A percentile compares a stretch with the other conserved stretches of the same genome.
Evolutionary conservation across 1,140 invertebrate genomes (phyloP).

Genomic region (Bombus turneri): DNA sequence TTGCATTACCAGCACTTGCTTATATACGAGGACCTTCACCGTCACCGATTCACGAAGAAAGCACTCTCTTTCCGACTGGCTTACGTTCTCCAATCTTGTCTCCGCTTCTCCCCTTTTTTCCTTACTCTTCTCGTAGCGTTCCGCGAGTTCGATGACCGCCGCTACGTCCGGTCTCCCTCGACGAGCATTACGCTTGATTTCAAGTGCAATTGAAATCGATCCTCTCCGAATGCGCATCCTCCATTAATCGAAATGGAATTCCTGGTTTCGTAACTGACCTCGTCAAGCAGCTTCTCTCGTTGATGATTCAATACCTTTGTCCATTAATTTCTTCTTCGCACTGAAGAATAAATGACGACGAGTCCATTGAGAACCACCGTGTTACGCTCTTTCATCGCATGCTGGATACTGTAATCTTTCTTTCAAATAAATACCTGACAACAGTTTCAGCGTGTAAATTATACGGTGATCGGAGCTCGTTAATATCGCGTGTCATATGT

Average conservation of each 20-base stretch:
- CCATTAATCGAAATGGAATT: background rate
- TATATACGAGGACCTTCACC: conserved; percentile 82
- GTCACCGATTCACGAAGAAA: conserved; percentile 74
- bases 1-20: conserved; percentile 72
- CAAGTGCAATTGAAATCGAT: conserved; percentile 24
- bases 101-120: conserved; percentile 41
- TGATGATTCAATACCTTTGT: background rate
- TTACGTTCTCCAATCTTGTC: conserved; percentile 72
- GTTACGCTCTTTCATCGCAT: background rate
- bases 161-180: background rate
- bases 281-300: background rate
- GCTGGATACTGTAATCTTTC: background rate
- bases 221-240: background rate
- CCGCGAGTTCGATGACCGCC: conserved; percentile 41
- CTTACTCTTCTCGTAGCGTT: conserved; percentile 2
- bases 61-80: conserved; percentile 75
- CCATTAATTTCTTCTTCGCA: background rate
- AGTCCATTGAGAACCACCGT: background rate
- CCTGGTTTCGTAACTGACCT: conserved; percentile 23
- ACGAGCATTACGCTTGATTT: background rate
- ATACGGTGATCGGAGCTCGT: background rate
- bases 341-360: background rate
- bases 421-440: background rate
- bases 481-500: too few species aligned
- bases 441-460: background rate